Evolutionary conservation across 1,140 invertebrate species (phyloP), one percentile per base, ranked within the genome.

Genomic region (Acyrthosiphon pisum): DNA sequence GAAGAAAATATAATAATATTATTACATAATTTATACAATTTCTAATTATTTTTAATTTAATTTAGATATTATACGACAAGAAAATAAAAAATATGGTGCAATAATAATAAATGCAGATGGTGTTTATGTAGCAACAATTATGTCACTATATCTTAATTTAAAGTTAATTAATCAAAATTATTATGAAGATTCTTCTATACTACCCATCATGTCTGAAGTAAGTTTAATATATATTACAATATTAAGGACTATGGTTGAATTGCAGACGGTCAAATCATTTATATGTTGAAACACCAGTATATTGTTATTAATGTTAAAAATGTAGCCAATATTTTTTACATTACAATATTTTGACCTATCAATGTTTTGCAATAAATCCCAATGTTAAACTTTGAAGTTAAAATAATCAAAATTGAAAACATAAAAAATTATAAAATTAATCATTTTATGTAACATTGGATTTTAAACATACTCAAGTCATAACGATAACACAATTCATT

Each of bases 41-140:
- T 68, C 1, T 56, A 37, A 37, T 88, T 87, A 8, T 53, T 26
- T 37, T 87, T 26, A 56, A 9, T 37, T 89, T 41, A 37, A 26
- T 53, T 30, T 56, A 93, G 93, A 60, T 41, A 91, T 93, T n/a
- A 56, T 93, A 23, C 53, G 81, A 60, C 60, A 89, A 76, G 53
- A 87, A 7, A 60, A 95, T 60, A 96, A 93, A 95, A 91, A 76
- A 50, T 56, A 94, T 95, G 84, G 96, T 88, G 95, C 97, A 7
- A 98, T 97, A 44, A 98, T 99, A 86, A 97, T 99, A 95, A 99
- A 99, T 95, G 98, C 98, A 41, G 98, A 99, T 96, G 98, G 98
- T 89, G 98, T 99, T 89, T 99, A 99, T 95, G 95, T 99, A 91
- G 97, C 98, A 2, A 98, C 98, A 1, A 98, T 98, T 94, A 97